Evolutionary conservation across 2,888 invertebrate species (phyloP), one percentile per base, ranked within the genome.

Genomic region (Carterocephalus palaemon): DNA sequence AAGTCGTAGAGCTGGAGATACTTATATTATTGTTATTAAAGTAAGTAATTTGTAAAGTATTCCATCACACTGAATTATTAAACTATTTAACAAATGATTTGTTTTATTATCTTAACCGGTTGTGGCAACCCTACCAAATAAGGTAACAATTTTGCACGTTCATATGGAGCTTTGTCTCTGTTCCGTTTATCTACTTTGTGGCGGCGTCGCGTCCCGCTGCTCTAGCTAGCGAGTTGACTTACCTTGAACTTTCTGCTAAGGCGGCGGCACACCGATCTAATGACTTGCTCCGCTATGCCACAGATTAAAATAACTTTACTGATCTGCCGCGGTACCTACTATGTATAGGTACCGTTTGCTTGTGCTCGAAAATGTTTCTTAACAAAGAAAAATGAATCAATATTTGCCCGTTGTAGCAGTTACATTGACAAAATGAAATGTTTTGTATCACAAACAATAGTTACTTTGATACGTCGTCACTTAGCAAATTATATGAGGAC

Each of bases 191-290:
- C n/a, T n/a, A n/a, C n/a, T 13, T 28, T 13, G 24, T 9, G 9
- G 3, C 10, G 22, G 22, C 7, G n/a, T 23, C 9, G 23, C 17
- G 13, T 13, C 31, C n/a, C 23, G 10, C 32, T 9, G 23, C 12
- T 26, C 42, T 20, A 10, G 33, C 24, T 10, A 34, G 19, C 24
- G 9, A n/a, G n/a, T 9, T 33, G 33, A 28, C 24, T 42, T 26
- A 42, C 34, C 34, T 28, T 33, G 26, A 33, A 42, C 42, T 26
- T 40, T 39, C 8, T 4, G 7, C 2, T 34, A 4, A 29, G 10
- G 26, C 10, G 3, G 9, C 26, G 5, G 3, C 26, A 26, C 13
- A 38, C 19, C 6, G 3, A 19, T 5, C 6, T 19, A 4, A 19
- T 19, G 19, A 19, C 6, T 19, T 4, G 4, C 6, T 19, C 19